These are phyloP conservation scores for Sander vitreus DNA, from an alignment of 2,113 vertebrate species.

Conservation along the genomic window DNA sequence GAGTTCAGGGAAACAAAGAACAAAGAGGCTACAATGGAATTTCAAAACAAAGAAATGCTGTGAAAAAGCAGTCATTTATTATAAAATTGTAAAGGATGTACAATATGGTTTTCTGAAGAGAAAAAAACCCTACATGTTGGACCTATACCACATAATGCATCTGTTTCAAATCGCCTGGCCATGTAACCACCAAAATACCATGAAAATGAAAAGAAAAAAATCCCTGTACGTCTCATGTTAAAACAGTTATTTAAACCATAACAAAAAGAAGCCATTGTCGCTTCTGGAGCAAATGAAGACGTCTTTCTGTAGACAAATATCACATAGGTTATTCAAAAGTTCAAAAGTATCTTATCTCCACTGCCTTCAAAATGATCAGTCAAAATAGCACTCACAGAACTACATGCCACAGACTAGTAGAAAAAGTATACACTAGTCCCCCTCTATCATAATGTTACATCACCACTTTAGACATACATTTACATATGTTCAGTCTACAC, in stretches of 20 bases:
- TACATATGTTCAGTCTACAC: not conserved
- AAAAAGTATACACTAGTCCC: not conserved
- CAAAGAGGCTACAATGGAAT: slow-evolving; percentile 20
- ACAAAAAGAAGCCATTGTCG: not conserved
- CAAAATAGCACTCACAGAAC: slow-evolving; percentile 4
- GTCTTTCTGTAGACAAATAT: not conserved
- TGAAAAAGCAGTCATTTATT: not conserved
- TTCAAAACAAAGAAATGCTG: not conserved
- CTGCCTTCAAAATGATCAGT: not conserved
- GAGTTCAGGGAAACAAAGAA: slow-evolving; percentile 30
- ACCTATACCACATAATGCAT: not conserved
- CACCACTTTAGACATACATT: not conserved
- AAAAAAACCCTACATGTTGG: not conserved
- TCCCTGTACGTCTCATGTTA: not conserved
- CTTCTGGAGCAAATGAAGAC: not conserved
- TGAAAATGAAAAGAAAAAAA: not conserved
- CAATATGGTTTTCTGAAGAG: not conserved
- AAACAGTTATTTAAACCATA: not conserved
- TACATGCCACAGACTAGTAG: slow-evolving; percentile 15
- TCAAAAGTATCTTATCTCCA: not conserved
- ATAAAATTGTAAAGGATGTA: not conserved
- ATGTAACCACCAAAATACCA: not conserved
- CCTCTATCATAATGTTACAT: not conserved
- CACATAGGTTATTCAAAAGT: slow-evolving; percentile 7
- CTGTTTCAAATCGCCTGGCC: not conserved